These are phyloP conservation scores for Phocoena sinus DNA, from an alignment of 2,113 vertebrate genomes.

Conservation along the genomic window DNA sequence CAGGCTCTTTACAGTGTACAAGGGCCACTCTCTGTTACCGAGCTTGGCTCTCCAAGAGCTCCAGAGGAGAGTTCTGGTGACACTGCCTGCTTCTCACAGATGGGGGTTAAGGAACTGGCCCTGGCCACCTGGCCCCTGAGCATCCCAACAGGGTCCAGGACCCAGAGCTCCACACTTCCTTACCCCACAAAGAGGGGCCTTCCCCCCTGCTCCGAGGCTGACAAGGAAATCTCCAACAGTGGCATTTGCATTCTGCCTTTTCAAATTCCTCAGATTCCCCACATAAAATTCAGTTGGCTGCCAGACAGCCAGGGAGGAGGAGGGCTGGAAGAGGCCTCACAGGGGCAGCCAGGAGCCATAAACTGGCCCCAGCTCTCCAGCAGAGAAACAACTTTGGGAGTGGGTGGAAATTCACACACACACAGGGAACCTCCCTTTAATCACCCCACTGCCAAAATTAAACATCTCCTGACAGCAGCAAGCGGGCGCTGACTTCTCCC, in stretches of 20 bases:
- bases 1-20: background rate
- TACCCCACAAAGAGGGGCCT: background rate
- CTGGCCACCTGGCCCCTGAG: background rate
- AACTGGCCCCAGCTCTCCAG: background rate
- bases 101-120: background rate
- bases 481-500: background rate
- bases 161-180: background rate
- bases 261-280: conserved; percentile 57
- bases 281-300: conserved; percentile 32
- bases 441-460: background rate
- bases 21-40: background rate
- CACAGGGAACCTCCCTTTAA: background rate
- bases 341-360: conserved; percentile 5
- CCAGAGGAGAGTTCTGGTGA: background rate
- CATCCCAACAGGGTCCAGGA: background rate
- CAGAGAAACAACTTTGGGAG: background rate
- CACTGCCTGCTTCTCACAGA: background rate
- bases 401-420: background rate
- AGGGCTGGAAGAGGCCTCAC: background rate
- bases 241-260: conserved; percentile 50
- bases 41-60: background rate
- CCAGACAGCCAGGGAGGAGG: conserved; percentile 45
- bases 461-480: background rate
- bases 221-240: background rate
- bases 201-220: background rate